Evolutionary conservation across 2,113 vertebrate species (phyloP).

Genomic region (Mirza zaza): DNA sequence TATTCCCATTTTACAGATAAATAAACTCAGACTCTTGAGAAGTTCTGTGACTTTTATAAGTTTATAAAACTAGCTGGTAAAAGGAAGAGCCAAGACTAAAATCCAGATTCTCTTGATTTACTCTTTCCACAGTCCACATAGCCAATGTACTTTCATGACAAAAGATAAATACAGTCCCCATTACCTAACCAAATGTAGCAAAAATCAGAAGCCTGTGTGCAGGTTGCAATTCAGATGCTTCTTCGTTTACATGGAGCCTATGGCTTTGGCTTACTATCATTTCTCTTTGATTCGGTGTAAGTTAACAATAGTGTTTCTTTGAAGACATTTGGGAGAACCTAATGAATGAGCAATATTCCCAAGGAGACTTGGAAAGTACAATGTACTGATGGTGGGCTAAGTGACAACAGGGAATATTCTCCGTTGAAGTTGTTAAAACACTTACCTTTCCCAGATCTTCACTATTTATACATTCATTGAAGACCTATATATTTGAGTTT

Average conservation of each 20-base stretch:
- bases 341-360: neutral
- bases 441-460: neutral
- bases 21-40: neutral
- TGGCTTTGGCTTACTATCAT: neutral
- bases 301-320: neutral
- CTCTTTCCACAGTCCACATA: neutral
- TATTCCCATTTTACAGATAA: neutral
- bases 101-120: neutral
- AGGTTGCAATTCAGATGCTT: neutral
- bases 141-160: neutral
- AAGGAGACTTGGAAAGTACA: neutral
- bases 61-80: neutral
- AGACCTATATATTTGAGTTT: neutral
- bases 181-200: neutral
- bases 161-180: neutral
- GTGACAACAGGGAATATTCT: neutral
- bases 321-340: neutral
- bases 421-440: neutral
- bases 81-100: neutral
- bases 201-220: neutral
- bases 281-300: neutral
- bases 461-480: neutral
- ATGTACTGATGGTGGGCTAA: neutral
- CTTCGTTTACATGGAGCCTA: neutral
- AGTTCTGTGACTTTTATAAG: neutral